phyloP scores from a whole-genome alignment of 2,113 vertebrate genomes.

The Pavo muticus region DNA sequence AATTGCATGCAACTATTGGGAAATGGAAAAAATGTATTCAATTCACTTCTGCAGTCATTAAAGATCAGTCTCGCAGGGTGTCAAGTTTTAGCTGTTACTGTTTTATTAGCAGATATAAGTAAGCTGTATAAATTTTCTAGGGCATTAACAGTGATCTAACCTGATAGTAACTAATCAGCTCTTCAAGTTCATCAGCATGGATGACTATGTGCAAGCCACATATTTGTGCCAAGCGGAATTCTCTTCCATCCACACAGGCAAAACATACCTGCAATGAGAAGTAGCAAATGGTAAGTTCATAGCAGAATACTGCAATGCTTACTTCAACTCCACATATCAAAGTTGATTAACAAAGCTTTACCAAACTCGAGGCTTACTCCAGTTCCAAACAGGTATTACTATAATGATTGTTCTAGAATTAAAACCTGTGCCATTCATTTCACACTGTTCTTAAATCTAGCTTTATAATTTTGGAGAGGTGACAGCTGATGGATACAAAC shows the following conservation, averaged over 20 bases:
- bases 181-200: slow-evolving; percentile 93
- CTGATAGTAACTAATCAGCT: slow-evolving; percentile 92
- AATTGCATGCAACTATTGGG: accelerated
- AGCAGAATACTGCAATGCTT: not conserved
- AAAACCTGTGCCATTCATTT: not conserved
- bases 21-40: not conserved
- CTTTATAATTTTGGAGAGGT: not conserved
- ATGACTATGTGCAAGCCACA: slow-evolving; percentile 94
- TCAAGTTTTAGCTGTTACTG: not conserved
- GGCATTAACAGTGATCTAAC: slow-evolving; percentile 46
- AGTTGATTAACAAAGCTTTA: not conserved
- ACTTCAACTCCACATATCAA: not conserved
- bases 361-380: not conserved
- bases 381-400: not conserved
- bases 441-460: not conserved
- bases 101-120: not conserved
- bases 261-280: slow-evolving; percentile 86
- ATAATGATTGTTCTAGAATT: not conserved
- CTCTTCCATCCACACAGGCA: slow-evolving; percentile 90
- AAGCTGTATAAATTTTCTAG: not conserved
- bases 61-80: not conserved
- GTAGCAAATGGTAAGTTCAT: not conserved
- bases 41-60: not conserved
- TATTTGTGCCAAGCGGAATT: slow-evolving; percentile 90
- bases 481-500: not conserved